Percentiles rank a stretch among this genome's conserved stretches.
These are phyloP conservation scores for Pinctada fucata DNA, from an alignment of 2,888 invertebrate species.

Conservation along the genomic window DNA sequence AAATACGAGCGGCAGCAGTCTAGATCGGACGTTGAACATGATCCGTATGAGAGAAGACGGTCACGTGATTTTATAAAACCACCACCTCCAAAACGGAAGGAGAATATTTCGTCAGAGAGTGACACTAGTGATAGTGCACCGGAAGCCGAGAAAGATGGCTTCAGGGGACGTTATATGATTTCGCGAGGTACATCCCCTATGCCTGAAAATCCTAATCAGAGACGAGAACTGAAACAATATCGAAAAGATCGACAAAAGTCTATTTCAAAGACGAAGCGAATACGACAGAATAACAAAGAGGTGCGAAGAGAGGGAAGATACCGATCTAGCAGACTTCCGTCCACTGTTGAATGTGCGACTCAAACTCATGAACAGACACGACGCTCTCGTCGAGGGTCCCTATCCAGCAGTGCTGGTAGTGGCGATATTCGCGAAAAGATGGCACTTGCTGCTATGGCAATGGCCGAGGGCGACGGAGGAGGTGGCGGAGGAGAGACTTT, in stretches of 20 bases:
- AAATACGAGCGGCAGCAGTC: conserved; percentile 60
- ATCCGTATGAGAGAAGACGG: conserved; percentile 24
- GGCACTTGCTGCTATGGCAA: conserved; percentile 52
- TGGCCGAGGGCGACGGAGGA: conserved; percentile 45
- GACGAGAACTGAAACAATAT: conserved; percentile 50
- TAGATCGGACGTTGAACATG: conserved; percentile 49
- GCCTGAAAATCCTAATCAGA: conserved; percentile 58
- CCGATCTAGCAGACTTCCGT: conserved; percentile 48
- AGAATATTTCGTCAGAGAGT: conserved; percentile 48
- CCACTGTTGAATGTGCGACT: conserved; percentile 61
- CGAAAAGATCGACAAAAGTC: conserved; percentile 50
- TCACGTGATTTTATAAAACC: conserved; percentile 42
- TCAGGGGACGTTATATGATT: conserved; percentile 62
- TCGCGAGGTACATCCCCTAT: conserved; percentile 73
- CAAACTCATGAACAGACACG: conserved; percentile 63
- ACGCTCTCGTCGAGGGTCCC: conserved; percentile 46
- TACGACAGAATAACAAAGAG: conserved; percentile 57
- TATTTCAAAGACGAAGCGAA: conserved; percentile 64
- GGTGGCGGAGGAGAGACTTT: conserved; percentile 54
- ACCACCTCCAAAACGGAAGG: conserved; percentile 39
- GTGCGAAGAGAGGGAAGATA: conserved; percentile 46
- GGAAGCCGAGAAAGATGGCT: conserved; percentile 65
- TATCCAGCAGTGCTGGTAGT: conserved; percentile 40
- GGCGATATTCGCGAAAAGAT: conserved; percentile 52
- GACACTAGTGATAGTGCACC: conserved; percentile 69